Evolutionary conservation across 1,140 invertebrate genomes (phyloP).

Genomic region (Manduca sexta): DNA sequence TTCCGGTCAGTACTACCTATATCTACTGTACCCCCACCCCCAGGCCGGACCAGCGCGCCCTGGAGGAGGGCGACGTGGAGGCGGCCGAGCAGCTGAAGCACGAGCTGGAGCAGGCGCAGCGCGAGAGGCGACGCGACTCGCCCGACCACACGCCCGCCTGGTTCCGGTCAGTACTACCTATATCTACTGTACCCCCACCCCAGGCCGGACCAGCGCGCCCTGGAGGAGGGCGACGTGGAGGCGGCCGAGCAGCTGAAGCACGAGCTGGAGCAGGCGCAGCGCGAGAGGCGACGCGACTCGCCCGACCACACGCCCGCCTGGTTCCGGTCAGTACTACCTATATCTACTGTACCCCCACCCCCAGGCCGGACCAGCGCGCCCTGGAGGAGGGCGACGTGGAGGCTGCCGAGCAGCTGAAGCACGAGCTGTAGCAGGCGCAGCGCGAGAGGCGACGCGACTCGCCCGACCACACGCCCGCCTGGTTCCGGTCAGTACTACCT

Average conservation of each 20-base stretch:
- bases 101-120: background rate
- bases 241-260: constrained; percentile 82
- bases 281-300: constrained; percentile 38
- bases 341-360: background rate
- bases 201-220: constrained; percentile 75
- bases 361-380: constrained; percentile 74
- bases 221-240: constrained; percentile 85
- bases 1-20: too few species aligned
- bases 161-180: too few species aligned
- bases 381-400: constrained; percentile 85
- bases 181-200: too few species aligned
- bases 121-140: too few species aligned
- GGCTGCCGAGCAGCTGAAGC: constrained; percentile 81
- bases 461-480: constrained; percentile 36
- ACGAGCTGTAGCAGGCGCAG: constrained; percentile 51
- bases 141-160: too few species aligned
- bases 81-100: too few species aligned
- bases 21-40: too few species aligned
- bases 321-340: constrained; percentile 41
- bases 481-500: constrained; percentile 44
- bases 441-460: constrained; percentile 38
- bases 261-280: constrained; percentile 50
- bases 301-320: constrained; percentile 40
- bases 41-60: background rate
- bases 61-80: background rate